Conservation (phyloP, 2,888 invertebrate genomes). For the Deroplatys truncata region DNA sequence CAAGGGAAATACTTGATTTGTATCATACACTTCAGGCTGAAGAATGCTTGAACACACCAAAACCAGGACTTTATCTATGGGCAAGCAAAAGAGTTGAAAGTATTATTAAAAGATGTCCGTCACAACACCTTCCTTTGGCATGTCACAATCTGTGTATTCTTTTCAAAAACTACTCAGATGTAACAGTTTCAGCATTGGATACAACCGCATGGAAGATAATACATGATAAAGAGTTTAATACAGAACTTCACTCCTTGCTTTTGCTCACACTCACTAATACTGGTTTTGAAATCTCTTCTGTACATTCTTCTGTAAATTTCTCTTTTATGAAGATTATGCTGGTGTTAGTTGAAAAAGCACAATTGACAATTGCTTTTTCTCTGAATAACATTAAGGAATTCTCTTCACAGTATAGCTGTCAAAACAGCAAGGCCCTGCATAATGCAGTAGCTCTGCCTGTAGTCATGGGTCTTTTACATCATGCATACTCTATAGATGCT, state of each 20-base stretch:
- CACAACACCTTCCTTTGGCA: neutral
- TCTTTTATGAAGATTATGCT: neutral
- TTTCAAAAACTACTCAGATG: neutral
- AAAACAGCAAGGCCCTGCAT: neutral
- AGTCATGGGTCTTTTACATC: neutral
- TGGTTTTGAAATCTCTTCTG: neutral
- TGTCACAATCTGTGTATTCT: neutral
- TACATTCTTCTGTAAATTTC: neutral
- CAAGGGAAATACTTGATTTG: neutral
- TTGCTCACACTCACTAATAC: neutral
- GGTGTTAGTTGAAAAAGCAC: neutral
- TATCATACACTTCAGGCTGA: neutral
- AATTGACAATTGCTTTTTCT: neutral
- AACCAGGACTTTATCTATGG: neutral
- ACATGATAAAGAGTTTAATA: neutral
- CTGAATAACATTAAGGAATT: neutral
- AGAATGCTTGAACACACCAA: neutral
- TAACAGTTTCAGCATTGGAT: neutral
- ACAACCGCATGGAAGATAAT: neutral
- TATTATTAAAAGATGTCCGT: neutral
- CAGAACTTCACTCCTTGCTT: neutral
- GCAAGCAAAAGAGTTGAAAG: neutral
- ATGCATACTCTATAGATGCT: neutral
- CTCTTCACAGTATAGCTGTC: neutral
- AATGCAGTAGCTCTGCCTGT: slow-evolving; percentile 11